These are phyloP conservation scores for Aradophagus sp. DNA, from an alignment of 1,140 invertebrate species.

Conservation along the genomic window DNA sequence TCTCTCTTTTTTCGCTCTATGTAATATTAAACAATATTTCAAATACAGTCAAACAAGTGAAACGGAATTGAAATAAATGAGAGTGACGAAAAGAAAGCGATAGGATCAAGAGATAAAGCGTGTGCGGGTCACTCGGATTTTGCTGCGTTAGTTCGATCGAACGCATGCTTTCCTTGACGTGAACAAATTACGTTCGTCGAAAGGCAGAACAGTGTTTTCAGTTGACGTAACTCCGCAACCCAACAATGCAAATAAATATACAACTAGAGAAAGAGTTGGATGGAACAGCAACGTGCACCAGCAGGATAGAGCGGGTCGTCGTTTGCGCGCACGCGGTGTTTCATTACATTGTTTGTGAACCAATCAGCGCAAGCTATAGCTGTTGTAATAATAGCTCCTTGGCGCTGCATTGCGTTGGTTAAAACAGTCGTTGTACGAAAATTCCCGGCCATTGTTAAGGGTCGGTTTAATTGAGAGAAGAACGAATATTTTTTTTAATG, in stretches of 20 bases:
- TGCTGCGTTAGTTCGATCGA: too few relatives aligned
- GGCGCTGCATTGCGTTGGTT: slow-evolving; percentile 3
- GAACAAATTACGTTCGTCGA: slow-evolving; percentile 29
- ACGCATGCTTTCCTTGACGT: slow-evolving; percentile 20
- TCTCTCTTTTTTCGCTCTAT: too few relatives aligned
- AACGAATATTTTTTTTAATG: too few relatives aligned
- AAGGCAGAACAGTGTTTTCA: slow-evolving; percentile 36
- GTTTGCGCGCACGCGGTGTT: slow-evolving; percentile 13
- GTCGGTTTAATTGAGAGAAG: too few relatives aligned
- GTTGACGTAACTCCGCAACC: slow-evolving; percentile 23
- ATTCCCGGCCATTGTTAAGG: slow-evolving; percentile 4
- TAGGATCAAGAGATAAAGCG: slow-evolving; percentile 3
- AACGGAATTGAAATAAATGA: too few relatives aligned
- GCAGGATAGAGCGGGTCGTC: slow-evolving; percentile 8
- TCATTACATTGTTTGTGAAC: slow-evolving; percentile 36
- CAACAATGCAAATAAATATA: slow-evolving; percentile 36
- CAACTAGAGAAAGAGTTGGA: slow-evolving; percentile 9
- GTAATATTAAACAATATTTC: too few relatives aligned
- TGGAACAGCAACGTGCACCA: slow-evolving; percentile 7
- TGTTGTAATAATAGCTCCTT: slow-evolving; percentile 16
- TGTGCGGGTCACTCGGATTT: slow-evolving; percentile 5
- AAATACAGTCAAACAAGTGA: too few relatives aligned
- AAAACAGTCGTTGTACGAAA: slow-evolving; percentile 11
- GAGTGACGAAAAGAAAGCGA: too few relatives aligned
- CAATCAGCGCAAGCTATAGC: slow-evolving; percentile 26